A percentile compares a stretch with the other conserved stretches of the same genome.
Evolutionary conservation across 2,888 invertebrate genomes (phyloP).

Genomic region (Crematogaster levior): DNA sequence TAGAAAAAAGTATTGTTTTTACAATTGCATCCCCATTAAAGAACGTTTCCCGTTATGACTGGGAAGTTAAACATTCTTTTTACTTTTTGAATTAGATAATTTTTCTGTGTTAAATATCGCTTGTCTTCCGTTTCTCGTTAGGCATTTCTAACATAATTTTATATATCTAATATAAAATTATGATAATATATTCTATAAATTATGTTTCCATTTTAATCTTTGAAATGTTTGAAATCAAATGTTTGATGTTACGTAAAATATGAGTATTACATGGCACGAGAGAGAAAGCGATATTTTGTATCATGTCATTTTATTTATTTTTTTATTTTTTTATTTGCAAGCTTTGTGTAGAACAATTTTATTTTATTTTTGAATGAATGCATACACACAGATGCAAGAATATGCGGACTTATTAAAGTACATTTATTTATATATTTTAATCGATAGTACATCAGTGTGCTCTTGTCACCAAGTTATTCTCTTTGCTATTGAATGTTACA

Average conservation of each 20-base stretch:
- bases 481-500: conserved; percentile 7
- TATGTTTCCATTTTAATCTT: not conserved
- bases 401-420: not conserved
- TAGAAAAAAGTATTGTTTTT: conserved; percentile 12
- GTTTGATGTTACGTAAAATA: not conserved
- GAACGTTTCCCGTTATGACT: not conserved
- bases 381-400: no score
- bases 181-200: no score
- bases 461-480: conserved; percentile 24
- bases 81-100: not conserved
- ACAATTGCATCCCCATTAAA: not conserved
- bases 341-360: not conserved
- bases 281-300: not conserved
- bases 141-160: not conserved
- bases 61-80: not conserved
- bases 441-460: not conserved
- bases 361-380: no score
- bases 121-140: not conserved
- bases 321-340: not conserved
- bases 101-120: not conserved
- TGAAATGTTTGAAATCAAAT: not conserved
- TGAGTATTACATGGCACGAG: not conserved
- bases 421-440: not conserved
- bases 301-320: not conserved
- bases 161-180: not conserved